These are phyloP conservation scores for Fragum whitleyi DNA, from an alignment of 2,888 invertebrate species.

Conservation along the genomic window DNA sequence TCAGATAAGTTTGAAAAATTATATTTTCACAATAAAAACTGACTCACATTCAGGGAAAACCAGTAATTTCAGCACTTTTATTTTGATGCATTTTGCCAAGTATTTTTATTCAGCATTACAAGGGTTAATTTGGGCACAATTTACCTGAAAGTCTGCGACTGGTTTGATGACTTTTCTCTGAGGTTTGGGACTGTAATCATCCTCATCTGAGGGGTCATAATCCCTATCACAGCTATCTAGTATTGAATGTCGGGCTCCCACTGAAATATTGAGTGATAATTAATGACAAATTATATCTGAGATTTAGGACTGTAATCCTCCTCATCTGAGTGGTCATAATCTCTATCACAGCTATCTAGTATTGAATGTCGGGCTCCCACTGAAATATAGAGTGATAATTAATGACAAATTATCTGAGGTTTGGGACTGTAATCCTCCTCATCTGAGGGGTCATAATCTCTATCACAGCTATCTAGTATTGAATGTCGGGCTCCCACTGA, in stretches of 20 bases:
- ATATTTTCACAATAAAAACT: too few relatives aligned
- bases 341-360: constrained; percentile 39
- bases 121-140: too few relatives aligned
- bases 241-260: constrained; percentile 33
- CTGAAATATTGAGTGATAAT: constrained; percentile 8
- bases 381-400: background rate
- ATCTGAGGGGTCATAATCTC: constrained; percentile 67
- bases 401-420: constrained; percentile 89
- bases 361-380: constrained; percentile 32
- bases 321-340: constrained; percentile 69
- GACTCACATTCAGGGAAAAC: too few relatives aligned
- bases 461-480: constrained; percentile 39
- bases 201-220: constrained; percentile 72
- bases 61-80: too few relatives aligned
- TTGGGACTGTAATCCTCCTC: constrained; percentile 80
- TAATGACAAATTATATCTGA: constrained; percentile 90
- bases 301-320: constrained; percentile 84
- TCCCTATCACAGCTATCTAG: constrained; percentile 42
- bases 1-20: too few relatives aligned
- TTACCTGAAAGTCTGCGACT: constrained; percentile 87
- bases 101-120: too few relatives aligned
- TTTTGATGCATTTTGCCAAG: too few relatives aligned
- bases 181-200: constrained; percentile 84
- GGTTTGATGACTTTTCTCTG: constrained; percentile 92
- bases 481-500: constrained; percentile 38